Evolutionary conservation across 2,797 vertebrate genomes (phyloP), one percentile per base, ranked within the genome.

Genomic region (Neomorphus geoffroyi): DNA sequence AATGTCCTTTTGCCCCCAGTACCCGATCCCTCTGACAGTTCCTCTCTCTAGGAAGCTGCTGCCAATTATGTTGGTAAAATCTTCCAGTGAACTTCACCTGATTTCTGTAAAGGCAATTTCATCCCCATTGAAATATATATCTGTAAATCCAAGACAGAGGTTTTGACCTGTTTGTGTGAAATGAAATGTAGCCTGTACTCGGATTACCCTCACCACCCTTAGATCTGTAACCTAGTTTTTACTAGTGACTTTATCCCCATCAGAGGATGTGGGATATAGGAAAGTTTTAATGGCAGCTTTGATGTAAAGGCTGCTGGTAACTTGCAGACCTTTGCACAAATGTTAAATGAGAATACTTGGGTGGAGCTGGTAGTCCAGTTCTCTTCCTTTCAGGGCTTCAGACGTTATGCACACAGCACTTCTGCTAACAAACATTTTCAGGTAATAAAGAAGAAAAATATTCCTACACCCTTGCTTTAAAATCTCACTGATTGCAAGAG

Each of bases 21-120:
- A 88, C 37, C 61, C 6, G 1, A 65, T 86, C 22, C 75, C 62
- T 73, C 53, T 6, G 13, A 92, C 72, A 94, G 64, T 43, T 92
- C 57, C 28, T 88, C 84, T 93, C 93, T 45, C 61, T 85, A 92
- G 92, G 77, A 96, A 93, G 39, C 78, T 90, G 74, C 78, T 94
- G 66, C 51, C 78, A 87, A 70, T 96, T 93, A 93, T n/a, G 75
- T 21, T 65, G 82, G 70, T 39, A 62, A 91, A 93, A 83, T 70
- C 86, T 88, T 70, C 51, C 74, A 33, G 64, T 58, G 61, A 90
- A 71, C 58, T 75, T 73, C 67, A 50, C 28, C 46, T 86, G 67
- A 77, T 90, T 83, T 86, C 57, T 83, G 33, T 79, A 91, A 83
- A 94, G 69, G 51, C 37, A 64, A 88, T 95, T 96, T 94, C 67